Percentiles rank a stretch among this genome's conserved stretches.
phyloP scores from a whole-genome alignment of 2,113 vertebrate species.

The Lethenteron reissneri region DNA sequence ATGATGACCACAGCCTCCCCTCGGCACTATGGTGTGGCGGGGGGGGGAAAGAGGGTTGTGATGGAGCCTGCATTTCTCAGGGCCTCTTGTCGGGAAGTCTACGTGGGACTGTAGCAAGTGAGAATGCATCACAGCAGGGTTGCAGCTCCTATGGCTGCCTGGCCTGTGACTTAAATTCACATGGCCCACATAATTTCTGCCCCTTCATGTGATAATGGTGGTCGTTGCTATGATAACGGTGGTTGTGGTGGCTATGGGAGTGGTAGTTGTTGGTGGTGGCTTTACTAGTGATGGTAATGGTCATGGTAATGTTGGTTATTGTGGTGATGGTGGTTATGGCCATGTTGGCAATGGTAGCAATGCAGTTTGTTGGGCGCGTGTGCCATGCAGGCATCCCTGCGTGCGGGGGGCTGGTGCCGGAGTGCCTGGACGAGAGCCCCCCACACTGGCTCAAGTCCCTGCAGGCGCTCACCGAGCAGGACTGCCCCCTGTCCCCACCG shows the following conservation, averaged over 20 bases:
- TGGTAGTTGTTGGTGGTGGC: neutral
- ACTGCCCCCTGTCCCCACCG: constrained; percentile 44
- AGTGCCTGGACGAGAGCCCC: constrained; percentile 81
- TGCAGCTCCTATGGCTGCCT: neutral
- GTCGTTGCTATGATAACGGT: neutral
- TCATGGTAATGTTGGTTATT: neutral
- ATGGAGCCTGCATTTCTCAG: neutral
- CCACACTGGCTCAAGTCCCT: constrained; percentile 99
- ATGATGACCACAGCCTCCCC: neutral
- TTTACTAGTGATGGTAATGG: neutral
- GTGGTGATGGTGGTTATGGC: neutral
- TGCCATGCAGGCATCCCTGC: neutral
- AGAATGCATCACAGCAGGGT: neutral
- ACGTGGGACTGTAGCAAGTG: neutral
- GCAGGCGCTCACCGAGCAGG: constrained; percentile 95
- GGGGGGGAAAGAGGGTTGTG: neutral
- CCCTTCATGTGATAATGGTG: too few relatives aligned
- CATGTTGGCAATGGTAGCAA: neutral
- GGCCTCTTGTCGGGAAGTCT: neutral
- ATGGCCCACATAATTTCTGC: too few relatives aligned
- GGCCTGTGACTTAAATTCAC: neutral
- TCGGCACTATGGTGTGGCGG: neutral
- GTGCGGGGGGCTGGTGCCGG: neutral
- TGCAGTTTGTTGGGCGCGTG: neutral
- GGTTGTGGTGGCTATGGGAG: neutral